These are phyloP conservation scores for Thunnus maccoyii DNA, from an alignment of 2,113 vertebrate species.

Conservation along the genomic window DNA sequence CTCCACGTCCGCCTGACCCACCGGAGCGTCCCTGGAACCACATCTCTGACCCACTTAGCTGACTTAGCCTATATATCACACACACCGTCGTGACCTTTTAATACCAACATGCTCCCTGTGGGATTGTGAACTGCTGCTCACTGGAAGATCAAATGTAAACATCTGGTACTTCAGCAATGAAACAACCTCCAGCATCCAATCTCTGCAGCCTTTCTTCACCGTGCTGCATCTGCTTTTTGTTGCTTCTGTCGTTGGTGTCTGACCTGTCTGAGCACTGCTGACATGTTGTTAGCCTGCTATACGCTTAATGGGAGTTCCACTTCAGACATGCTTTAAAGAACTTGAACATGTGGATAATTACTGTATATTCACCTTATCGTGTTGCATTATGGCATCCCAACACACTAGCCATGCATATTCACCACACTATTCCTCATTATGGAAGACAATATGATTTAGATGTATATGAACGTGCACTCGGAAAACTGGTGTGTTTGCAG, in stretches of 20 bases:
- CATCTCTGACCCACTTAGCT: slow-evolving; percentile 59
- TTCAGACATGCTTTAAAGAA: slow-evolving; percentile 3
- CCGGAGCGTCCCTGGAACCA: slow-evolving; percentile 35
- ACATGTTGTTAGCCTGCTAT: too few species aligned
- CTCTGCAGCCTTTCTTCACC: slow-evolving; percentile 5
- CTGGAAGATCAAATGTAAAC: slow-evolving; percentile 69
- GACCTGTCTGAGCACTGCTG: not conserved
- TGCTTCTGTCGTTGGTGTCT: slow-evolving; percentile 36
- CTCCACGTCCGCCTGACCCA: slow-evolving; percentile 39
- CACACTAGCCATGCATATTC: too few species aligned
- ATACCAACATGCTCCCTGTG: slow-evolving; percentile 54
- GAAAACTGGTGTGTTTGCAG: slow-evolving; percentile 43
- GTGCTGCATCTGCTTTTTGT: slow-evolving; percentile 22
- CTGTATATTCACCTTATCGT: slow-evolving; percentile 11
- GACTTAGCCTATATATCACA: slow-evolving; percentile 24
- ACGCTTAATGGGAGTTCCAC: not conserved
- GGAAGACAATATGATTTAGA: slow-evolving; percentile 27
- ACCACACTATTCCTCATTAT: slow-evolving; percentile 51
- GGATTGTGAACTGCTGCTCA: slow-evolving; percentile 40
- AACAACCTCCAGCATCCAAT: slow-evolving; percentile 35
- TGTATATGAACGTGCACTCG: slow-evolving; percentile 32
- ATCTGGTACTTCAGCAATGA: slow-evolving; percentile 43
- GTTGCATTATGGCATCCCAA: not conserved
- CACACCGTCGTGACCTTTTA: slow-evolving; percentile 57
- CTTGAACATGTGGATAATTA: not conserved